Evolutionary conservation across 1,140 invertebrate species (phyloP), one percentile per base, ranked within the genome.

Genomic region (Drosophila murphyi): DNA sequence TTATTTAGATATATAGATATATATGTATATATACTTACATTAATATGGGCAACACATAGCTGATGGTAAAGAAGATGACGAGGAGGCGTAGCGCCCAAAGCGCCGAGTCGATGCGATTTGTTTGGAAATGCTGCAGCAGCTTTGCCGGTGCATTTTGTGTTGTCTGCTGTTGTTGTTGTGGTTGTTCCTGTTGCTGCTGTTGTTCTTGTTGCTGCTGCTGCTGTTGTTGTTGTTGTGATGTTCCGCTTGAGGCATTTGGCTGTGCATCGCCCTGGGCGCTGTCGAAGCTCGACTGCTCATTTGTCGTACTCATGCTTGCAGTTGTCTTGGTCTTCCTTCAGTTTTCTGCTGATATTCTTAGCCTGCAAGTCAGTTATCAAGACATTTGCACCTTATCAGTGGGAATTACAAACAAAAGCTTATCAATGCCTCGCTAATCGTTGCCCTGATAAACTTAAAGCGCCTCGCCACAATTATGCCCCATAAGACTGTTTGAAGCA

Each of bases 41-140:
- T 93, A 98, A 97, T 77, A 98, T 93, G 65, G 97, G 97, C 78
- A 98, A 92, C 39, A 98, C 94, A 93, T 98, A 98, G 83, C 95
- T 95, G 80, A 97, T 92, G 5, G 96, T 96, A 92, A 97, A 98
- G 8, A 97, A 76, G 20, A 98, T 95, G 2, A 96, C 97, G 34
- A 97, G 94, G 12, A 98, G 83, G 82, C 98, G 93, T 12, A 97
- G 97, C 8, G 95, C 93, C 97, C 97, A 98, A 7, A 98, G 92
- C 5, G 95, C 95, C 47, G 96, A 95, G 90, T 97, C 96, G 63
- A 98, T 95, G 94, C 97, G 98, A 91, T 98, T 97, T 51, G 94
- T 94, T 51, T 95, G 93, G 70, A 97, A 93, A 90, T 97, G 96
- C 43, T 94, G 93, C 87, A 95, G 96, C 3, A 97, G 92, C 10